A percentile compares a stretch with the other conserved stretches of the same genome.
Evolutionary conservation across 2,888 invertebrate species (phyloP).

Genomic region (Caenorhabditis sp.): DNA sequence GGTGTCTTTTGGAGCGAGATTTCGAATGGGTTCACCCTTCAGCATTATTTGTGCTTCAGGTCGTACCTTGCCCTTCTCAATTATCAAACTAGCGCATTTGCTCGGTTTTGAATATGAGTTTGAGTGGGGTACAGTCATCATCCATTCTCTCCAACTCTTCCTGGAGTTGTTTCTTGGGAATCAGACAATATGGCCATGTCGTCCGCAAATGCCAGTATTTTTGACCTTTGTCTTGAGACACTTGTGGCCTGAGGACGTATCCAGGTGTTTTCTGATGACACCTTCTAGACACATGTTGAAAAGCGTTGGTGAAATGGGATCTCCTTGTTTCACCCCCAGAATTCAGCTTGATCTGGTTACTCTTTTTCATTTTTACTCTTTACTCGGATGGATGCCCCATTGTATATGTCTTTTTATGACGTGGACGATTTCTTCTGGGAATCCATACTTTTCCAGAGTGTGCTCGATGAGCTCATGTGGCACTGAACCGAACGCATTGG

Average conservation of each 20-base stretch:
- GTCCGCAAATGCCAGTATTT: constrained; percentile 27
- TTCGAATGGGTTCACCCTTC: neutral
- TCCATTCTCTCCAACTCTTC: neutral
- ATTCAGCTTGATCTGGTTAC: constrained; percentile 38
- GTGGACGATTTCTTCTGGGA: neutral
- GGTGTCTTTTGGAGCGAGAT: neutral
- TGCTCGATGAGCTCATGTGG: constrained; percentile 69
- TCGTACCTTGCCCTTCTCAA: neutral
- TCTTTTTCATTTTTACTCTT: constrained; percentile 16
- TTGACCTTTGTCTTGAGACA: neutral
- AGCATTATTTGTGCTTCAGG: neutral
- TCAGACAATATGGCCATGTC: constrained; percentile 16
- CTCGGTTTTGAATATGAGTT: constrained; percentile 31
- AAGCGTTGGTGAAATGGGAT: constrained; percentile 77
- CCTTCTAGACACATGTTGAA: constrained; percentile 78
- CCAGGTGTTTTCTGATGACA: constrained; percentile 35
- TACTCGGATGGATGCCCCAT: neutral
- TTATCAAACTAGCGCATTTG: constrained; percentile 31
- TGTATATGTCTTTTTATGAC: neutral
- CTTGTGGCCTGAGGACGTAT: neutral
- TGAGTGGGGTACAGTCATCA: neutral
- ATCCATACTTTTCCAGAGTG: neutral
- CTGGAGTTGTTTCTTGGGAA: neutral
- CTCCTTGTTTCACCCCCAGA: constrained; percentile 78
- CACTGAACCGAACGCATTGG: constrained; percentile 80